Conservation (phyloP, 2,888 invertebrate species). For the Chrysina gloriosa region DNA sequence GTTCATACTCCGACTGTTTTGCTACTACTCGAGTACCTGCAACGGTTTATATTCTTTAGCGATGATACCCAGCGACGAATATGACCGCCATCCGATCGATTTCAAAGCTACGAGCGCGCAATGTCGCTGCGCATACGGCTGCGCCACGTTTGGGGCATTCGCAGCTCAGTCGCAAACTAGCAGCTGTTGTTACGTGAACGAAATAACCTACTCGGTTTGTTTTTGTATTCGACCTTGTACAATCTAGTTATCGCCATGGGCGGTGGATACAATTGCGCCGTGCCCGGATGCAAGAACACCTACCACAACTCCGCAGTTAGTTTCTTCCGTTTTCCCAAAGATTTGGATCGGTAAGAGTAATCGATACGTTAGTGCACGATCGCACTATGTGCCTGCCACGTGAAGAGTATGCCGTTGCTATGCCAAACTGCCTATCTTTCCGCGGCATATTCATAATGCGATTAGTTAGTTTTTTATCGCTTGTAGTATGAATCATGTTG, state of each 20-base stretch:
- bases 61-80: too few relatives aligned
- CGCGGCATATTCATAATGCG: too few relatives aligned
- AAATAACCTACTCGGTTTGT: too few relatives aligned
- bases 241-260: background rate
- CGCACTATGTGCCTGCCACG: too few relatives aligned
- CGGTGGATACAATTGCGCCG: background rate
- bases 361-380: too few relatives aligned
- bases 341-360: constrained; percentile 10
- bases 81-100: background rate
- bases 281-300: background rate
- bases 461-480: too few relatives aligned
- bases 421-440: too few relatives aligned
- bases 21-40: too few relatives aligned
- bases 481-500: too few relatives aligned
- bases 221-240: too few relatives aligned
- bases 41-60: too few relatives aligned
- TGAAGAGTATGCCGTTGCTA: too few relatives aligned
- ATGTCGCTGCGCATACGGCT: constrained; percentile 3
- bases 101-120: background rate
- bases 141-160: constrained; percentile 6
- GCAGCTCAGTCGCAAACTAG: background rate
- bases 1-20: background rate
- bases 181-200: background rate
- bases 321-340: constrained; percentile 19
- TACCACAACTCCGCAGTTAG: constrained; percentile 7